These are phyloP conservation scores for Carcina quercana DNA, from an alignment of 2,888 invertebrate genomes.

Conservation along the genomic window DNA sequence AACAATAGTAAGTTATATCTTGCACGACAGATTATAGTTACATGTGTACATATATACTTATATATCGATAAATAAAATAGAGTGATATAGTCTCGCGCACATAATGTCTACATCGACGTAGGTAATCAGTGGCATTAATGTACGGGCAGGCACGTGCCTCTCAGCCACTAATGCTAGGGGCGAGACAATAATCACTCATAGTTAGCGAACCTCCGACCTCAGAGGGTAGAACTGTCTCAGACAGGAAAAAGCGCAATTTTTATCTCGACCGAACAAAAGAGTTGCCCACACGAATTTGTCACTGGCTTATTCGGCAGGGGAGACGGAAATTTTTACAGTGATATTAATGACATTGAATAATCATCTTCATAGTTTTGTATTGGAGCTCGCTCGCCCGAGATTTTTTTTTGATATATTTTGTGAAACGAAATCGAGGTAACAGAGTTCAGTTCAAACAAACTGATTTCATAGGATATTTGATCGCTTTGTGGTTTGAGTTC, in stretches of 20 bases:
- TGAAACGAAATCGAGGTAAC: no score
- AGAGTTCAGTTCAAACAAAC: no score
- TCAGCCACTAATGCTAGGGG: constrained; percentile 50
- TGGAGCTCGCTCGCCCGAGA: not conserved
- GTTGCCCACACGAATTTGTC: constrained; percentile 63
- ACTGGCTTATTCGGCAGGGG: constrained; percentile 50
- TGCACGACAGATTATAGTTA: no score
- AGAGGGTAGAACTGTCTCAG: constrained; percentile 43
- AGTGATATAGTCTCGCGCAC: no score
- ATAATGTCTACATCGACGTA: no score
- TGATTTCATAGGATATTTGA: no score
- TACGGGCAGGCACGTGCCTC: constrained; percentile 41
- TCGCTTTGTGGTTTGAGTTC: no score
- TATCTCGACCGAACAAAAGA: constrained; percentile 64
- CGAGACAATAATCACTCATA: constrained; percentile 63
- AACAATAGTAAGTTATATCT: no score
- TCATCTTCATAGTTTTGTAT: constrained; percentile 1
- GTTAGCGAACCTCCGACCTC: constrained; percentile 48
- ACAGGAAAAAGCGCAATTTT: constrained; percentile 59
- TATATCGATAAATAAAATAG: no score
- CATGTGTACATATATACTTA: no score
- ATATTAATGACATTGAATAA: constrained; percentile 8
- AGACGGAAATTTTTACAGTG: constrained; percentile 36
- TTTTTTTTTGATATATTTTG: no score
- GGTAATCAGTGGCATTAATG: constrained; percentile 26